Evolutionary conservation across 2,888 invertebrate species (phyloP).

Genomic region (Zele albiditarsus): DNA sequence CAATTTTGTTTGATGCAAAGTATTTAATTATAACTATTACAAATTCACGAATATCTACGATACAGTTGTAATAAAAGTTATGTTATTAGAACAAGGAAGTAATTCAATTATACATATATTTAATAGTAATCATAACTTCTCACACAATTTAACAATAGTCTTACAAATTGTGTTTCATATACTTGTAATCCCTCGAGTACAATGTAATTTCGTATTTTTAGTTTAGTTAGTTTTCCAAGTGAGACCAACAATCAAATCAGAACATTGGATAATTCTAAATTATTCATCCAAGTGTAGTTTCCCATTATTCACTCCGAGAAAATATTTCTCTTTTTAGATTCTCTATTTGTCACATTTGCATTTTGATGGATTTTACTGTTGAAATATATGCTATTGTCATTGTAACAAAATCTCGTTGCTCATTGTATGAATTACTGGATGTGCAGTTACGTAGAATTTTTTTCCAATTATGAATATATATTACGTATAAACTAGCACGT

Average conservation of each 20-base stretch:
- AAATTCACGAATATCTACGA: background rate
- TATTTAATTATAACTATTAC: constrained; percentile 1
- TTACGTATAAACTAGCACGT: too few relatives aligned
- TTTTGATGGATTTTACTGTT: constrained; percentile 56
- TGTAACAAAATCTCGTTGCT: background rate
- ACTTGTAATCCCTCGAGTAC: background rate
- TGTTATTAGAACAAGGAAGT: background rate
- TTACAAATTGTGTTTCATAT: background rate
- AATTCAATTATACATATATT: background rate
- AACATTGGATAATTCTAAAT: too few relatives aligned
- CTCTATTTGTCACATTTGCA: constrained; percentile 51
- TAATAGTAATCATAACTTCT: background rate
- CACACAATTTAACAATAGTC: background rate
- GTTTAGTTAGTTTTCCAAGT: background rate
- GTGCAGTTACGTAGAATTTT: too few relatives aligned
- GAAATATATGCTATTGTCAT: background rate
- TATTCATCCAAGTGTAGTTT: too few relatives aligned
- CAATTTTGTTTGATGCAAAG: background rate
- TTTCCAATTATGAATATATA: too few relatives aligned
- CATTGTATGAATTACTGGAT: too few relatives aligned
- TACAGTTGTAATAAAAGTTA: background rate
- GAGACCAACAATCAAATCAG: too few relatives aligned
- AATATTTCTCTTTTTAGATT: constrained; percentile 20
- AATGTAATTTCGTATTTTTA: background rate
- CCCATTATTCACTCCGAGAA: background rate